A percentile compares a stretch with the other conserved stretches of the same genome.
phyloP scores from a whole-genome alignment of 1,140 invertebrate genomes.

The Brachionus manjavacas region DNA sequence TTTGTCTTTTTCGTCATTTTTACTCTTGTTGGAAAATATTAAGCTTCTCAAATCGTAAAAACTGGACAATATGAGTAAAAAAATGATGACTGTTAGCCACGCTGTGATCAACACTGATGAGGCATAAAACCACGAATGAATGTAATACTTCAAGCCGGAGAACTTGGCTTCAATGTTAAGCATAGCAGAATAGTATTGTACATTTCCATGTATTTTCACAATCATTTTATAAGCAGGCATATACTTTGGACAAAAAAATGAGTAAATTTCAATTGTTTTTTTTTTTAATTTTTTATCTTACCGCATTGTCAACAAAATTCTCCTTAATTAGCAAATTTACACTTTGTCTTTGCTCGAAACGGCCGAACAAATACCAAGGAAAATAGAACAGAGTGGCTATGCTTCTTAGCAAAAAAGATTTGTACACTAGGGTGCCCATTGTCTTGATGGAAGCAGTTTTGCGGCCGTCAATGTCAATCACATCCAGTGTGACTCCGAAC shows the following conservation, averaged over 20 bases:
- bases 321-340: constrained; percentile 20
- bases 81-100: not conserved
- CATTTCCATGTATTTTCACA: not conserved
- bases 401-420: constrained; percentile 28
- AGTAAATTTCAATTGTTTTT: not conserved
- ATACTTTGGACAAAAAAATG: not conserved
- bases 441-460: not conserved
- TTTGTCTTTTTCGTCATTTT: not conserved
- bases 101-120: not conserved
- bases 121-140: constrained; percentile 20
- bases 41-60: not conserved
- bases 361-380: constrained; percentile 14
- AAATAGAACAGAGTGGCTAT: constrained; percentile 27
- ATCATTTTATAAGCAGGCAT: constrained; percentile 37
- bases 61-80: not conserved
- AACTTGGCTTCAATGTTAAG: constrained; percentile 30
- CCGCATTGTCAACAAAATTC: constrained; percentile 28
- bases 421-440: constrained; percentile 40
- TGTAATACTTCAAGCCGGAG: constrained; percentile 5
- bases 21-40: not conserved
- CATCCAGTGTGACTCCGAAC: constrained; percentile 14
- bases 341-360: constrained; percentile 30
- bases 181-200: constrained; percentile 15
- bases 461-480: constrained; percentile 30
- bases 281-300: not conserved